Percentiles rank a stretch among this genome's conserved stretches.
These are phyloP conservation scores for Zaprionus davidi DNA, from an alignment of 1,140 invertebrate species.

Conservation along the genomic window DNA sequence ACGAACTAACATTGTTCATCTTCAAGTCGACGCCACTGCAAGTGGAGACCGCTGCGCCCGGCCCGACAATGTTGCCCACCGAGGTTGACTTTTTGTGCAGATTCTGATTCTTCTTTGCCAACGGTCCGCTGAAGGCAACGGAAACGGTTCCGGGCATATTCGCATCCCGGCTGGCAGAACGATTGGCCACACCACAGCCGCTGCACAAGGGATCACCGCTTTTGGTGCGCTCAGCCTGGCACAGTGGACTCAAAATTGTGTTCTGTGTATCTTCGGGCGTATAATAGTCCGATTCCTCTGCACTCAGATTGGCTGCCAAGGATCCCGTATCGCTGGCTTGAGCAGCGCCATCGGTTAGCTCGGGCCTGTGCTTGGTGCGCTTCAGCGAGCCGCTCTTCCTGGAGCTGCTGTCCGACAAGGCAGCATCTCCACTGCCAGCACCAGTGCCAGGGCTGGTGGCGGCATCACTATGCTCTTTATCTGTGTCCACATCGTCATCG, in stretches of 20 bases:
- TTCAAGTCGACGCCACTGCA: constrained; percentile 46
- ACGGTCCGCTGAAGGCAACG: constrained; percentile 58
- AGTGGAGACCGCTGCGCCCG: constrained; percentile 27
- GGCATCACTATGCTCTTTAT: not conserved
- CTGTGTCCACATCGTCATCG: constrained; percentile 33
- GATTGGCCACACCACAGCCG: constrained; percentile 13
- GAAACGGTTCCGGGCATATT: constrained; percentile 31
- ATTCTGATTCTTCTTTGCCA: constrained; percentile 60
- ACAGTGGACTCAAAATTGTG: constrained; percentile 86
- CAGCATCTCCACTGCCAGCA: constrained; percentile 8
- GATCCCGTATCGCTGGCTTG: constrained; percentile 29
- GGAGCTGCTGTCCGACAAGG: constrained; percentile 32
- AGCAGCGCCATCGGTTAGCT: constrained; percentile 21
- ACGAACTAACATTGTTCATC: constrained; percentile 73
- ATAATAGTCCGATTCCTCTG: constrained; percentile 90
- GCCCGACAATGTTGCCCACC: constrained; percentile 76
- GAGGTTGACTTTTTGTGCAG: constrained; percentile 82
- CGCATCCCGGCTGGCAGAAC: constrained; percentile 5
- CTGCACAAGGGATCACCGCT: constrained; percentile 64
- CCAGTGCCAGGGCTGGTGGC: not conserved
- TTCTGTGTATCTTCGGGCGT: constrained; percentile 89
- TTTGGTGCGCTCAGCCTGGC: constrained; percentile 73
- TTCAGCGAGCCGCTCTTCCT: constrained; percentile 46
- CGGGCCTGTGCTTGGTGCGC: constrained; percentile 43
- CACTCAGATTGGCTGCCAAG: constrained; percentile 51